Percentiles rank a stretch among this genome's conserved stretches.
Evolutionary conservation across 1,140 invertebrate species (phyloP).

Genomic region (Temnothorax nylanderi): DNA sequence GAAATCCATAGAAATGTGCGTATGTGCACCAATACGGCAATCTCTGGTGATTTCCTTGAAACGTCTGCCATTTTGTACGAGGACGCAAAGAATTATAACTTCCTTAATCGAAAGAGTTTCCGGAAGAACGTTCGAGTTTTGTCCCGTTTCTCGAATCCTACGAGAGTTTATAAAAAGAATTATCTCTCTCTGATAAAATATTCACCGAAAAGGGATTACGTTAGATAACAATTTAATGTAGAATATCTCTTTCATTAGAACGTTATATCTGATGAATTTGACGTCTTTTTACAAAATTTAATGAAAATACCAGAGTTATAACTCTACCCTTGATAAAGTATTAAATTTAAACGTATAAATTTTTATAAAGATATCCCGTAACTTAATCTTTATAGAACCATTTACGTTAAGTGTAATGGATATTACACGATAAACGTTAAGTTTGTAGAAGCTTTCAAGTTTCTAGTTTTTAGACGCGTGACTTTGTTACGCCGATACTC

Average conservation of each 20-base stretch:
- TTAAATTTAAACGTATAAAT: neutral
- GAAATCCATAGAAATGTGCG: conserved; percentile 38
- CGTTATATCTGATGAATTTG: neutral
- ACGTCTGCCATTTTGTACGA: conserved; percentile 5
- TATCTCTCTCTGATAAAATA: neutral
- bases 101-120: conserved; percentile 30
- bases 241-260: neutral
- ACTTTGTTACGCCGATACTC: conserved; percentile 18
- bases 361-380: neutral
- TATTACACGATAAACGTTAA: conserved; percentile 11
- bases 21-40: neutral
- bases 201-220: neutral
- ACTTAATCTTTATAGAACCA: conserved; percentile 7
- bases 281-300: neutral
- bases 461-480: conserved; percentile 9
- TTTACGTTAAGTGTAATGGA: neutral
- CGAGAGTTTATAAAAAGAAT: neutral
- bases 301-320: neutral
- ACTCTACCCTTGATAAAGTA: neutral
- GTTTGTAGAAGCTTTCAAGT: conserved; percentile 17
- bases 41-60: conserved; percentile 9
- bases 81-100: conserved; percentile 28
- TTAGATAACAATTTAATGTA: neutral
- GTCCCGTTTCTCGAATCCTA: neutral
- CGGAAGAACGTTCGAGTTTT: neutral